phyloP scores from a whole-genome alignment of 1,140 invertebrate genomes.

The Meloidogyne exigua region DNA sequence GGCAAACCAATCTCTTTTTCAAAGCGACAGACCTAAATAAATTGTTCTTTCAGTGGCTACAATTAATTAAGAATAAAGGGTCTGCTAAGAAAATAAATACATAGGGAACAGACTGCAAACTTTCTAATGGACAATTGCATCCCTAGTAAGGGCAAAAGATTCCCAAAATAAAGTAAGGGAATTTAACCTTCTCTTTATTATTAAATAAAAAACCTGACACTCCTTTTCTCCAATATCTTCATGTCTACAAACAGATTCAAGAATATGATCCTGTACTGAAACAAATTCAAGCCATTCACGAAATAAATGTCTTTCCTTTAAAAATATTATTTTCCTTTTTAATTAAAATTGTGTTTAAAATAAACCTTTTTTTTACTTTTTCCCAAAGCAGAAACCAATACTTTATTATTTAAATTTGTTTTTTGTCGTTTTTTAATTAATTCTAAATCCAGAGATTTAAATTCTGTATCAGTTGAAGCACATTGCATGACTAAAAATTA shows the following conservation, averaged over 20 bases:
- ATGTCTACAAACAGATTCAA: slow-evolving; percentile 23
- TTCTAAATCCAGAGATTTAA: no score
- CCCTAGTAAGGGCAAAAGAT: not conserved
- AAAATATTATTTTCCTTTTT: not conserved
- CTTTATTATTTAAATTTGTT: not conserved
- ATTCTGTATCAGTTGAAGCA: not conserved
- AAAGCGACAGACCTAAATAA: slow-evolving; percentile 39
- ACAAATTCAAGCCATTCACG: slow-evolving; percentile 7
- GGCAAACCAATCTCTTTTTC: slow-evolving; percentile 34
- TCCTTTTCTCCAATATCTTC: not conserved
- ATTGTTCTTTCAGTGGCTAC: no score
- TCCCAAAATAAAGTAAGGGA: no score
- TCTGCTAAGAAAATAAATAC: no score
- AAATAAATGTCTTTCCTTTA: slow-evolving; percentile 25
- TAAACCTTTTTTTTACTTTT: slow-evolving; percentile 7
- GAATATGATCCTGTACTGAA: slow-evolving; percentile 23
- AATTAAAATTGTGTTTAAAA: not conserved
- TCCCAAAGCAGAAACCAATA: not conserved
- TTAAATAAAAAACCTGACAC: slow-evolving; percentile 2
- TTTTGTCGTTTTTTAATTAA: not conserved
- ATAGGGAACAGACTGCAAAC: no score
- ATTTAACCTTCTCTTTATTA: no score
- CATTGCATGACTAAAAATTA: not conserved
- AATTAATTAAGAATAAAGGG: no score
- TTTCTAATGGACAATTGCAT: no score